Percentiles rank a stretch among this genome's conserved stretches.
Evolutionary conservation across 2,888 invertebrate genomes (phyloP).

Genomic region (Chymomyza caudatula): DNA sequence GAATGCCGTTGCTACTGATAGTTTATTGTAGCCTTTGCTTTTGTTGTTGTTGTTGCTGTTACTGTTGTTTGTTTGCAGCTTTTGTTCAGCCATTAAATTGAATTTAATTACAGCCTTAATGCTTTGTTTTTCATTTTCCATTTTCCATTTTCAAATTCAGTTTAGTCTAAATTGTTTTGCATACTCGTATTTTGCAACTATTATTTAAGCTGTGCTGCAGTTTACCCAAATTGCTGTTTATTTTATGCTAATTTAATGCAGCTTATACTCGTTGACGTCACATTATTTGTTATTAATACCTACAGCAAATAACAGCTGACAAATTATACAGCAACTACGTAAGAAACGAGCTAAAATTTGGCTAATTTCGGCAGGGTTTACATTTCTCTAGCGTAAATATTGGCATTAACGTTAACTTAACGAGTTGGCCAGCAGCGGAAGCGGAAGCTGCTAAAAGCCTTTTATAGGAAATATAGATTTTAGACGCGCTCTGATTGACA

Average conservation of each 20-base stretch:
- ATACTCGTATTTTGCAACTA: not conserved
- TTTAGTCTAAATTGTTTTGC: not conserved
- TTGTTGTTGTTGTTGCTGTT: not conserved
- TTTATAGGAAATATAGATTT: conserved; percentile 8
- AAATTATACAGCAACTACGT: not conserved
- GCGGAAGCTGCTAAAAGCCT: conserved; percentile 41
- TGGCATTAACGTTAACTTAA: conserved; percentile 39
- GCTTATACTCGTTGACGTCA: conserved; percentile 1
- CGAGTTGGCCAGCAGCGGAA: conserved; percentile 22
- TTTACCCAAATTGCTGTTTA: conserved; percentile 54
- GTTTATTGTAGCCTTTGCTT: not conserved
- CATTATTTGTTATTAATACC: conserved; percentile 61
- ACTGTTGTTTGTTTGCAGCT: conserved; percentile 29
- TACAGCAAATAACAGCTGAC: conserved; percentile 35
- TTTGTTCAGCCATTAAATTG: conserved; percentile 53
- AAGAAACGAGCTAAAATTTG: not conserved
- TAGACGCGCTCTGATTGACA: conserved; percentile 19
- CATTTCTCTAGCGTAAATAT: conserved; percentile 51
- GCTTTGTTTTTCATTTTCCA: conserved; percentile 6
- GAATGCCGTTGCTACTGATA: not conserved
- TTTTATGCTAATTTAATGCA: conserved; percentile 66
- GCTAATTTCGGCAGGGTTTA: conserved; percentile 46
- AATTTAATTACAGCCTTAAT: conserved; percentile 61
- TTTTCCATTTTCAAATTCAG: not conserved
- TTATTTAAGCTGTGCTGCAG: conserved; percentile 30